Percentiles rank a stretch among this genome's conserved stretches.
These are phyloP conservation scores for Tipula lateralis DNA, from an alignment of 2,888 invertebrate genomes.

Conservation along the genomic window DNA sequence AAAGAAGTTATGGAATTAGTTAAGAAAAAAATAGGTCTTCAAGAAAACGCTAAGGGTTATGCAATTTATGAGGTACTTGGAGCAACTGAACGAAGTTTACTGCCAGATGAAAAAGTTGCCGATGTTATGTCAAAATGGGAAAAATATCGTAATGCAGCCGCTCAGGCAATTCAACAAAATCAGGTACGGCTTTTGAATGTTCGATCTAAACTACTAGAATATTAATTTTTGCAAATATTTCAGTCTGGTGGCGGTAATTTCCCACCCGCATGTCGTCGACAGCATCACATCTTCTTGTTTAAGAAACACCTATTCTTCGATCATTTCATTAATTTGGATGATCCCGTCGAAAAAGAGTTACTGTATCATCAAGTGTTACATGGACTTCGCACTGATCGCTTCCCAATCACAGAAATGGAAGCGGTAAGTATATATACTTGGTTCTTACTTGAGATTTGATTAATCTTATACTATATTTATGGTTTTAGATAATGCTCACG, in stretches of 20 bases:
- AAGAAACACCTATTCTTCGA: slow-evolving; percentile 81
- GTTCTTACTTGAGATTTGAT: background rate
- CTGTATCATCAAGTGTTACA: slow-evolving; percentile 91
- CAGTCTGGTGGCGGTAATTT: slow-evolving; percentile 47
- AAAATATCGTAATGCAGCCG: slow-evolving; percentile 69
- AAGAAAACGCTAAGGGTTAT: slow-evolving; percentile 59
- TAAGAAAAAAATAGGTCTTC: slow-evolving; percentile 77
- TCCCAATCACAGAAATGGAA: slow-evolving; percentile 90
- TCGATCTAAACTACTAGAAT: slow-evolving; percentile 20
- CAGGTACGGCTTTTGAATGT: slow-evolving; percentile 38
- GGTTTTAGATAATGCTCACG: slow-evolving; percentile 78
- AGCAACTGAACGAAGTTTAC: slow-evolving; percentile 76
- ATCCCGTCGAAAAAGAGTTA: slow-evolving; percentile 89
- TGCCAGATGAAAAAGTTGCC: slow-evolving; percentile 81
- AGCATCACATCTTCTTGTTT: slow-evolving; percentile 66
- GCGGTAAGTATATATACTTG: slow-evolving; percentile 62
- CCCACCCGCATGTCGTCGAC: slow-evolving; percentile 53
- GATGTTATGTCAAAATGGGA: slow-evolving; percentile 97
- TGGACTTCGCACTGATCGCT: slow-evolving; percentile 81
- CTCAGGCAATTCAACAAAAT: slow-evolving; percentile 51
- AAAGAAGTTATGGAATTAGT: slow-evolving; percentile 83
- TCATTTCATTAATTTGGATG: slow-evolving; percentile 69
- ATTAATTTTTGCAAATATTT: background rate
- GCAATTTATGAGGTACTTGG: slow-evolving; percentile 90
- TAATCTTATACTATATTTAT: slow-evolving; percentile 39